Base-by-base conservation (phyloP, 2,797 vertebrate species). In the Rhodeus uyekii region DNA sequence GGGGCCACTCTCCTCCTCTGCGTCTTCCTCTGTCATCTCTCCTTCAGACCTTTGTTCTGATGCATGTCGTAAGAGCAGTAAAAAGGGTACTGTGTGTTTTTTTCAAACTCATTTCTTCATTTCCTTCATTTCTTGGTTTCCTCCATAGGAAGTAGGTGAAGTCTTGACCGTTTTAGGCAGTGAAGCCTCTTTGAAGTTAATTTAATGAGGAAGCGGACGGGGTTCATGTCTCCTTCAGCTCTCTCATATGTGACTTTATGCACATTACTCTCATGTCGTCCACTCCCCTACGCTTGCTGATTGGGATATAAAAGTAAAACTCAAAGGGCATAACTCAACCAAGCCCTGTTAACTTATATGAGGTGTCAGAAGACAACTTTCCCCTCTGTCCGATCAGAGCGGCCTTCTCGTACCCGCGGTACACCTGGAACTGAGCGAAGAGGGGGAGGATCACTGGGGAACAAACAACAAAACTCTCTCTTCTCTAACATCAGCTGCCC, bases 181-280 rank as follows among this genome's bases (percentile, higher is more conserved):
- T n/a, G n/a, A n/a, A n/a, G n/a, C n/a, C 44, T 85, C 91, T 94
- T 93, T 94, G 92, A 94, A 91, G 92, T 91, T 29, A 58, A 72
- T 71, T 77, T 88, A 86, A 90, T 91, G 88, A 91, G 90, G 91
- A 91, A 91, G 90, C 88, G 86, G 87, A 87, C 88, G 77, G 78
- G 81, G 85, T 85, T 83, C 76, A 58, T 50, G 78, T 86, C 83
- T 72, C 76, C 64, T 75, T 80, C 69, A 46, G 53, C 36, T 64
- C 42, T 76, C 19, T 38, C 12, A 5, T 48, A 18, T 24, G 42
- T 34, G 69, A 71, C 50, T 81, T 53, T 75, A 44, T 67, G 18
- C 42, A 78, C 83, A 78, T 85, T 75, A 48, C 72, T 76, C 12
- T 63, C 32, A 63, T 39, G 18, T 75, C 22, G 38, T 68, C 27